Conservation (phyloP, 2,888 invertebrate genomes). For the Sarcophaga variegata region DNA sequence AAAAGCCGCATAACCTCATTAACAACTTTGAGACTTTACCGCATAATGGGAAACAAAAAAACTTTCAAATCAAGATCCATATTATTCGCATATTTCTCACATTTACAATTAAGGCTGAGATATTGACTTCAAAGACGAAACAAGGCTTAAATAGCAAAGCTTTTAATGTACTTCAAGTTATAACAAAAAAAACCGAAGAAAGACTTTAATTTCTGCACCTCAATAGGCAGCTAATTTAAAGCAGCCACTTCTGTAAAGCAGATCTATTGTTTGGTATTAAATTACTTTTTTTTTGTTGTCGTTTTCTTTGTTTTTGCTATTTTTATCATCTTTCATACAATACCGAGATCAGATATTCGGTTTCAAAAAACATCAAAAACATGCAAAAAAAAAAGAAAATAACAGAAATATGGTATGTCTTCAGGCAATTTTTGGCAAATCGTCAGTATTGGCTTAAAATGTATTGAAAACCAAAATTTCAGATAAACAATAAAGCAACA, state of each 20-base stretch:
- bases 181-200: neutral
- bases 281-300: neutral
- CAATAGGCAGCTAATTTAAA: conserved; percentile 22
- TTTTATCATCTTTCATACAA: conserved; percentile 13
- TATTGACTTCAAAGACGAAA: conserved; percentile 27
- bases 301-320: neutral
- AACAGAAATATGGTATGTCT: neutral
- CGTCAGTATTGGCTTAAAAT: conserved; percentile 23
- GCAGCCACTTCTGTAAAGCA: conserved; percentile 35
- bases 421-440: conserved; percentile 51
- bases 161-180: conserved; percentile 7
- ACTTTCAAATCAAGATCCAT: neutral
- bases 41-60: no score
- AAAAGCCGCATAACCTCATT: neutral
- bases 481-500: neutral
- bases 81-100: conserved; percentile 34
- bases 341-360: neutral
- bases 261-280: conserved; percentile 10
- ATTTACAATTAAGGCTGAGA: conserved; percentile 3
- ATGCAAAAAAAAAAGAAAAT: conserved; percentile 5
- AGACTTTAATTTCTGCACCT: neutral
- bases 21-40: no score
- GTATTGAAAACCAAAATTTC: neutral
- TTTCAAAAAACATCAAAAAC: neutral
- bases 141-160: neutral